Conservation (phyloP, 2,797 vertebrate genomes). For the Selene dorsalis region DNA sequence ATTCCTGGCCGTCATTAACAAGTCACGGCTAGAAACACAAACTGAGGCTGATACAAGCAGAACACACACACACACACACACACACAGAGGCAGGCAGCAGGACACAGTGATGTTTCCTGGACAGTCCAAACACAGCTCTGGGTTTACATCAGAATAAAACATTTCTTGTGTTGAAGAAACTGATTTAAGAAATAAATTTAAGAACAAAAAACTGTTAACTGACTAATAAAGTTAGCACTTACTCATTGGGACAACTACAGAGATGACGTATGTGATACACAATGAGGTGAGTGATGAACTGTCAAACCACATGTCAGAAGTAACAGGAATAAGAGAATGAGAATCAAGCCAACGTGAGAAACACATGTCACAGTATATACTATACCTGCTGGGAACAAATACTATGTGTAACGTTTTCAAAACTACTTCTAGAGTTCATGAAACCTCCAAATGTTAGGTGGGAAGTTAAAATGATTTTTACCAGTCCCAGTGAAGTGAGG, state of each 20-base stretch:
- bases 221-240: not conserved
- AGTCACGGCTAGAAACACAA: slow-evolving; percentile 34
- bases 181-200: not conserved
- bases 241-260: slow-evolving; percentile 1
- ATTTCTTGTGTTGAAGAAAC: not conserved
- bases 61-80: slow-evolving; percentile 9
- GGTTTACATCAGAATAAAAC: not conserved
- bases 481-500: not conserved
- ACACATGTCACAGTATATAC: not conserved
- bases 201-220: not conserved
- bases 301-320: not conserved
- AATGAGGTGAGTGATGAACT: slow-evolving; percentile 18
- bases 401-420: not conserved
- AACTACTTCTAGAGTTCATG: not conserved
- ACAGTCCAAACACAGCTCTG: not conserved
- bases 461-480: slow-evolving; percentile 5
- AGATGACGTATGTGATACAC: not conserved
- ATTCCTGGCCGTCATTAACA: slow-evolving; percentile 4
- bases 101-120: not conserved
- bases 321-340: not conserved
- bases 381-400: not conserved
- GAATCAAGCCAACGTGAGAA: not conserved
- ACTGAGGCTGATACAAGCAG: not conserved
- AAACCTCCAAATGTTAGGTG: not conserved
- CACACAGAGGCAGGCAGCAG: not conserved